Base-by-base conservation (phyloP, 2,888 invertebrate species). In the Conus canariensis region DNA sequence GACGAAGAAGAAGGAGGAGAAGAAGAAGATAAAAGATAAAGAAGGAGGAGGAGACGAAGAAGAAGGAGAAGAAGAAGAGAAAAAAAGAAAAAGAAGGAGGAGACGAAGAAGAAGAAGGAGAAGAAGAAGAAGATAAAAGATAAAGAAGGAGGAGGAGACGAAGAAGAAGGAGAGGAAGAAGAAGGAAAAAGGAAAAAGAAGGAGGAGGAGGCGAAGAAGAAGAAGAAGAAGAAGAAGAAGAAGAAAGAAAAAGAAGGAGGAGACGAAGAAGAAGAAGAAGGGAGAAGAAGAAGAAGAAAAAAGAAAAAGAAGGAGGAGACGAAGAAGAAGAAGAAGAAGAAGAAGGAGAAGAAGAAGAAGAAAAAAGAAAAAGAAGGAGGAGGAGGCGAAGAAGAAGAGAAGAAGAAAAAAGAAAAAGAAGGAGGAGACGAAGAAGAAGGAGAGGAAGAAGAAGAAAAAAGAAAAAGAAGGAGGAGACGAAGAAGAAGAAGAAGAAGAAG, bases 371-470 rank as follows among this genome's bases (percentile, higher is more conserved):
- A 45, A 45, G 3, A 45, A 2, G 45, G 3, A 45, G 45, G 45
- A 45, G 45, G 45, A 45, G 45, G 3, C 45, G 45, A 45, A 45
- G 45, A 45, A 45, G 45, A 45, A 45, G 45, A 30, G 30, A 30
- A 30, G 30, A 45, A 45, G 45, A 45, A 45, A 45, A 45, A 45
- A 45, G 4, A 45, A 45, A 4, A 4, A 45, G 45, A 4, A 45
- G 45, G 4, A 45, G 45, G 4, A 45, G 45, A 4, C 2, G 45
- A 45, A 45, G 45, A 45, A 45, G 45, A 45, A 45, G 45, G 3
- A 64, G 87, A 60, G 25, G 67, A n/a, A 87, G 87, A n/a, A 87
- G 87, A 60, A 64, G 67, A 30, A 80, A 7, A 80, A 30, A 7
- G 3, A 80, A 9, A 80, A n/a, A 7, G 16, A n/a, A 14, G 67